phyloP scores from a whole-genome alignment of 1,140 invertebrate species.

The Eumeta japonica region DNA sequence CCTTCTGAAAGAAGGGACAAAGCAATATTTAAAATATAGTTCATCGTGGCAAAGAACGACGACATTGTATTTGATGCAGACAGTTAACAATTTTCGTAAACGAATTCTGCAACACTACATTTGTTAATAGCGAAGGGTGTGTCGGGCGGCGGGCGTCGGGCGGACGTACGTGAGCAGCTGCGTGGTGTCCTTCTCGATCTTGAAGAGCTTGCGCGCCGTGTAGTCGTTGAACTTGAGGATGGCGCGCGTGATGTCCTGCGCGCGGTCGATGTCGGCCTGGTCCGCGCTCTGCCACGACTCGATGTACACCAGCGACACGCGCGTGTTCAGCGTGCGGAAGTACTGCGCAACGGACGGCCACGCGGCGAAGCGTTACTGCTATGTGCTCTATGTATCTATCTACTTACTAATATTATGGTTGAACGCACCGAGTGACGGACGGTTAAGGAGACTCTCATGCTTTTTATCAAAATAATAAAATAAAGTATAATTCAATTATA shows the following conservation, averaged over 20 bases:
- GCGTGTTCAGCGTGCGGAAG: constrained; percentile 87
- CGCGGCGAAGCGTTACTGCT: no score
- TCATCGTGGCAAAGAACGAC: no score
- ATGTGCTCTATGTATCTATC: no score
- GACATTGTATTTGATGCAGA: no score
- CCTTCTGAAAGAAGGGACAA: no score
- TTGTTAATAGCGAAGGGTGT: not conserved
- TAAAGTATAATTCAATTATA: no score
- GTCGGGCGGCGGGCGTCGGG: not conserved
- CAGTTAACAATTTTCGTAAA: not conserved
- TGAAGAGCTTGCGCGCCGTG: constrained; percentile 77
- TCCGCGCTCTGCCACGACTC: constrained; percentile 93
- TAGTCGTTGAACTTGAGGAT: constrained; percentile 90
- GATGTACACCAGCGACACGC: constrained; percentile 92
- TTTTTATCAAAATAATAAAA: no score
- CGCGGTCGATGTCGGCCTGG: constrained; percentile 76
- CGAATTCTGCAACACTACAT: not conserved
- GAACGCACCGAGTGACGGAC: no score
- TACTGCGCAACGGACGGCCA: constrained; percentile 75
- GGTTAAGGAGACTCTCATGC: no score
- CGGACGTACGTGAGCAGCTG: constrained; percentile 84
- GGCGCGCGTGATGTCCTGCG: constrained; percentile 82
- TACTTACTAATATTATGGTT: no score
- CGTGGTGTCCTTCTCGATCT: constrained; percentile 83
- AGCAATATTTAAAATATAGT: no score